A percentile compares a stretch with the other conserved stretches of the same genome.
These are phyloP conservation scores for Micoletzkya japonica DNA, from an alignment of 2,888 invertebrate genomes.

Conservation along the genomic window DNA sequence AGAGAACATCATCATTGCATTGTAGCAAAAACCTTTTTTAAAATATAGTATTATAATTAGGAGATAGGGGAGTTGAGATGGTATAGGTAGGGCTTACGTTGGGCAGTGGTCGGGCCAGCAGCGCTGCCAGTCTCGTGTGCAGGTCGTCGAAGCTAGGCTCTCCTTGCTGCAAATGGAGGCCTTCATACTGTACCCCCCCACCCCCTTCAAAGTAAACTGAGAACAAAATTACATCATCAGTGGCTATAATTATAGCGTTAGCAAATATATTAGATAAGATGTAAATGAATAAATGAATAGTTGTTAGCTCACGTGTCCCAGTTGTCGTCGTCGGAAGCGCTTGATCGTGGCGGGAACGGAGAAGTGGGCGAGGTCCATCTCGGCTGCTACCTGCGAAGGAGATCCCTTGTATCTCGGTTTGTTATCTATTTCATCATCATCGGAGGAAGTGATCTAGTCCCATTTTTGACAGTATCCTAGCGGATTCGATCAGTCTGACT, in stretches of 20 bases:
- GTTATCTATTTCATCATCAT: neutral
- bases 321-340: constrained; percentile 34
- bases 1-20: no score
- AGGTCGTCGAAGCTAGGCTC: constrained; percentile 42
- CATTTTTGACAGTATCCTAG: no score
- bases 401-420: no score
- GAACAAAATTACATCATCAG: no score
- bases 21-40: neutral
- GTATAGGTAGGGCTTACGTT: constrained; percentile 4
- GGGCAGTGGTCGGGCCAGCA: constrained; percentile 5
- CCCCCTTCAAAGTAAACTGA: no score
- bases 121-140: constrained; percentile 19
- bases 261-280: neutral
- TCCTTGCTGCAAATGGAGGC: constrained; percentile 33
- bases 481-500: no score
- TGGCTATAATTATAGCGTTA: no score
- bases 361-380: constrained; percentile 52
- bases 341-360: constrained; percentile 31
- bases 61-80: neutral
- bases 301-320: constrained; percentile 43
- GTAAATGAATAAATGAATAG: neutral
- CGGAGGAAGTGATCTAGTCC: neutral
- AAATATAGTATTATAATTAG: neutral
- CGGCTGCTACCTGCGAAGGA: constrained; percentile 41
- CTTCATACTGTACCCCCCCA: neutral